A percentile compares a stretch with the other conserved stretches of the same genome.
Conservation (phyloP, 92 coral and sea anemone genomes). For the Heteractis magnifica region DNA sequence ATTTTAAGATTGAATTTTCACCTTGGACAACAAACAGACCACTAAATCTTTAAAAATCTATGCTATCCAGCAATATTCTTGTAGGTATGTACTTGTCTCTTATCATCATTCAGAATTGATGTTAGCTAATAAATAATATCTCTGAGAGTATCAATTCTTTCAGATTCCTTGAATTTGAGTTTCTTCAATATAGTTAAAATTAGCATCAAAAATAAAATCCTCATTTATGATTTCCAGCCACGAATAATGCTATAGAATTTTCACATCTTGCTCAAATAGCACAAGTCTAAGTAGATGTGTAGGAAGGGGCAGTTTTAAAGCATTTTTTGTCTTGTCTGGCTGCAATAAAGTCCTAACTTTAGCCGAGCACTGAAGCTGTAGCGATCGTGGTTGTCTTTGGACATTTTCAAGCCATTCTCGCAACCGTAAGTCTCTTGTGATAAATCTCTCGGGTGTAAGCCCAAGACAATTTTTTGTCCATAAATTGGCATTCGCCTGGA, state of each 20-base stretch:
- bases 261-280: conserved; percentile 75
- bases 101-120: conserved; percentile 12
- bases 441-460: conserved; percentile 83
- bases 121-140: conserved; percentile 18
- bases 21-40: background rate
- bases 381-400: conserved; percentile 79
- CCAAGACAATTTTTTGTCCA: conserved; percentile 95
- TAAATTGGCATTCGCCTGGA: conserved; percentile 96
- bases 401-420: conserved; percentile 87
- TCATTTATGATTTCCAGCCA: background rate
- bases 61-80: background rate
- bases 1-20: background rate
- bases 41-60: background rate
- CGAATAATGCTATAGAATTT: conserved; percentile 70
- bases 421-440: conserved; percentile 80
- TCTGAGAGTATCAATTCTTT: conserved; percentile 5
- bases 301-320: conserved; percentile 76
- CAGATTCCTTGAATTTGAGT: conserved; percentile 6
- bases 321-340: conserved; percentile 86
- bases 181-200: background rate
- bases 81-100: background rate
- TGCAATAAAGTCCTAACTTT: conserved; percentile 74
- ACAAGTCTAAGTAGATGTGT: conserved; percentile 70
- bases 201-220: conserved; percentile 28
- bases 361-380: conserved; percentile 85